Evolutionary conservation across 2,797 vertebrate genomes (phyloP), one percentile per base, ranked within the genome.

Genomic region (Sebastes glaucus): DNA sequence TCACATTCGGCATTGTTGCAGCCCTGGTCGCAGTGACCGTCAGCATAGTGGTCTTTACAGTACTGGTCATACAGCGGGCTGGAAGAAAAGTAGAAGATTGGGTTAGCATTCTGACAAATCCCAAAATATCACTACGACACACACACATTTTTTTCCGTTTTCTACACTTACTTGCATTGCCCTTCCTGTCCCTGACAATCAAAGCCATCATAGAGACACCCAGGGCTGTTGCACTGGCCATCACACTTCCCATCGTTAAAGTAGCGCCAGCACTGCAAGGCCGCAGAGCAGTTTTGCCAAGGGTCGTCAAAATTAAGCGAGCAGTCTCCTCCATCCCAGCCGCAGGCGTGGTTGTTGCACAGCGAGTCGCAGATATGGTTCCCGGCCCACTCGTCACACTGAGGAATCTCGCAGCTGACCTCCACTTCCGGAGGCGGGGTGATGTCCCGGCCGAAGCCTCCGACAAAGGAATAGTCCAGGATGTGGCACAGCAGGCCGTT

Each of bases 61-160:
- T 99, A 99, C 91, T 99, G 98, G 93, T 99, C 98, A 0, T 99
- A 99, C 30, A 99, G 95, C 1, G 99, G 99, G 93, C 99, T 99
- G 87, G 11, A 80, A 77, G 57, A 85, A 59, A 60, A 16, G 23
- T 11, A 53, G 46, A 5, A 66, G 22, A 68, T 3, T 5, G 4
- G n/a, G 32, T 92, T 74, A 82, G 42, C 22, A 66, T 56, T 77
- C 33, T 62, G 9, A 60, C 25, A 63, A 28, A 65, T 22, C 16
- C 16, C 1, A 11, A 11, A 52, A 69, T 57, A 53, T 11, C 1
- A 2, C 27, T 27, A 27, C 27, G 27, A 11, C 10, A 49, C 13
- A 46, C 11, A 46, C 8, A 20, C 60, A 23, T 1, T 20, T 11
- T 38, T 52, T 55, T 57, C 7, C 9, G 22, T 66, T 84, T 80